Percentiles rank a stretch among this genome's conserved stretches.
phyloP scores from a whole-genome alignment of 1,140 invertebrate genomes.

The Leptinotarsa undecemlineata region DNA sequence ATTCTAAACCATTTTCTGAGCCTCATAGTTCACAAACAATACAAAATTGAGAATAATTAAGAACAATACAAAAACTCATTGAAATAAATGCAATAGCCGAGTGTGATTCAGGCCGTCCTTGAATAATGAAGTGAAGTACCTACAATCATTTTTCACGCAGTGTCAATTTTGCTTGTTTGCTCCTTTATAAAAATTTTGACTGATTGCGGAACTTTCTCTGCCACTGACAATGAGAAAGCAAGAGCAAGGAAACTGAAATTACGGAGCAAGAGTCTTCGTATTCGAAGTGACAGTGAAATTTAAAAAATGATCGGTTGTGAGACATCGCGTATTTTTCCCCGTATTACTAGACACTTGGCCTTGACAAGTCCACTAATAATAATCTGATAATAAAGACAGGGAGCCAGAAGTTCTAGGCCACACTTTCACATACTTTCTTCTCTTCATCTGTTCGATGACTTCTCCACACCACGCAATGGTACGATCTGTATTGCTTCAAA shows the following conservation, averaged over 20 bases:
- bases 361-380: slow-evolving; percentile 40
- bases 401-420: slow-evolving; percentile 43
- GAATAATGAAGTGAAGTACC: too few species aligned
- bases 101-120: too few species aligned
- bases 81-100: too few species aligned
- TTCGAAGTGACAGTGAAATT: slow-evolving; percentile 31
- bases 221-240: neutral
- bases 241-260: slow-evolving; percentile 2
- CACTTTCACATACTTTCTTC: slow-evolving; percentile 46
- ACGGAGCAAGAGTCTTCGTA: neutral
- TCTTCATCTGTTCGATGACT: slow-evolving; percentile 33
- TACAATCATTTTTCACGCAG: too few species aligned
- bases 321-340: slow-evolving; percentile 22
- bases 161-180: too few species aligned
- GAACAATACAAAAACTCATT: too few species aligned
- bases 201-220: neutral
- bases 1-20: too few species aligned
- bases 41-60: too few species aligned
- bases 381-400: slow-evolving; percentile 39
- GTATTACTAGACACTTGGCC: slow-evolving; percentile 37
- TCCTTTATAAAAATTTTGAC: too few species aligned
- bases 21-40: too few species aligned
- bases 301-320: slow-evolving; percentile 29
- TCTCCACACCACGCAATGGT: slow-evolving; percentile 29
- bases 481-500: slow-evolving; percentile 34